Conservation (phyloP, 2,888 invertebrate genomes). For the Gonocerus acuteangulatus region DNA sequence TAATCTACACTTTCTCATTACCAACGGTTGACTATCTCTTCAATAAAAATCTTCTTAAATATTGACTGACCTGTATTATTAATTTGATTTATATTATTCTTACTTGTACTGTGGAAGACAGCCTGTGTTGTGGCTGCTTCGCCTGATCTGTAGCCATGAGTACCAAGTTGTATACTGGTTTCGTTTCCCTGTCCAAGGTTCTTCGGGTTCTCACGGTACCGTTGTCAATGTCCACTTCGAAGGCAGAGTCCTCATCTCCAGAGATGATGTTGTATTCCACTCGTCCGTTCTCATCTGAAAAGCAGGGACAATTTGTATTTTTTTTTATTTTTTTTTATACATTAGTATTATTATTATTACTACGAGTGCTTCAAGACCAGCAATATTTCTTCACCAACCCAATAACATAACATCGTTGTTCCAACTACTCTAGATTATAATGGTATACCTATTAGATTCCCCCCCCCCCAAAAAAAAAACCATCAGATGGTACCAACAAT, state of each 20-base stretch:
- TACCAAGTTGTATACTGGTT: conserved; percentile 71
- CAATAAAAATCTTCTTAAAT: too few relatives aligned
- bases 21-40: too few relatives aligned
- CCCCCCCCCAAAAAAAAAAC: too few relatives aligned
- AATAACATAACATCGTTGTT: neutral
- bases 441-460: too few relatives aligned
- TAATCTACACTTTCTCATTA: too few relatives aligned
- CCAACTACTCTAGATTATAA: too few relatives aligned
- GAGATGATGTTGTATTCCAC: conserved; percentile 72
- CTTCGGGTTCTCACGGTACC: conserved; percentile 71
- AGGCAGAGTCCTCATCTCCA: conserved; percentile 70
- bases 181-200: conserved; percentile 72
- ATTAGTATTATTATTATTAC: too few relatives aligned
- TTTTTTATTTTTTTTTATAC: neutral
- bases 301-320: neutral
- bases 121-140: conserved; percentile 58
- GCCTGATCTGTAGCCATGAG: conserved; percentile 83
- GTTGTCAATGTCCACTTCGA: conserved; percentile 64
- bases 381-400: neutral
- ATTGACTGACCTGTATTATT: too few relatives aligned
- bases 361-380: neutral
- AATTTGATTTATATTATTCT: too few relatives aligned
- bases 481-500: too few relatives aligned
- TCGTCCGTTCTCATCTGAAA: conserved; percentile 73
- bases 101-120: conserved; percentile 83